Percentiles rank a stretch among this genome's conserved stretches.
Evolutionary conservation across 2,888 invertebrate species (phyloP).

Genomic region (Lomographa bimaculata): DNA sequence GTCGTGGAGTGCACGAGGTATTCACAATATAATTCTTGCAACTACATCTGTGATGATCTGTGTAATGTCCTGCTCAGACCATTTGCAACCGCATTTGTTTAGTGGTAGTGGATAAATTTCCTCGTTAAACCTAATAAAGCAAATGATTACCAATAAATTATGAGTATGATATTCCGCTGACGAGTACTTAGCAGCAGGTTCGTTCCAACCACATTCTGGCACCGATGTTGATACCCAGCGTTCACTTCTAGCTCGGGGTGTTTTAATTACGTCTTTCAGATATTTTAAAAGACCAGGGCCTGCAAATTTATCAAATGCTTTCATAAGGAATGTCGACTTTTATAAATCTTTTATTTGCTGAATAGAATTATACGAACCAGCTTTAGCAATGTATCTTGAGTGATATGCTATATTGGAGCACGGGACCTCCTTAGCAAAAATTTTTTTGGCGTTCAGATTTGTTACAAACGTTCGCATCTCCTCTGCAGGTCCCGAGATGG

Average conservation of each 20-base stretch:
- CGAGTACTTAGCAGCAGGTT: slow-evolving; percentile 66
- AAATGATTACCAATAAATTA: slow-evolving; percentile 87
- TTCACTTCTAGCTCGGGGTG: slow-evolving; percentile 84
- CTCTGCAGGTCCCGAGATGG: slow-evolving; percentile 88
- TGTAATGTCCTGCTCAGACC: no score
- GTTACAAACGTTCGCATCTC: slow-evolving; percentile 81
- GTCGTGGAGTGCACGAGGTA: no score
- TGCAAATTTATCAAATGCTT: slow-evolving; percentile 9
- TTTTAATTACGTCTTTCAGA: slow-evolving; percentile 81
- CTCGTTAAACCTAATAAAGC: no score
- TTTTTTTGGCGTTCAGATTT: slow-evolving; percentile 46
- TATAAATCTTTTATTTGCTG: no score
- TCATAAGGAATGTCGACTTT: background rate
- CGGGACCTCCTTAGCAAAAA: slow-evolving; percentile 53
- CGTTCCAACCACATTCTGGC: slow-evolving; percentile 84
- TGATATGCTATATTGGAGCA: slow-evolving; percentile 94
- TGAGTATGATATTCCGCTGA: slow-evolving; percentile 93
- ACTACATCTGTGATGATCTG: no score
- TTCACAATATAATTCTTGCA: no score
- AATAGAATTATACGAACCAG: slow-evolving; percentile 50
- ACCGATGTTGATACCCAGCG: slow-evolving; percentile 93
- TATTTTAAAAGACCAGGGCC: slow-evolving; percentile 81
- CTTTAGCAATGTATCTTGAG: slow-evolving; percentile 88
- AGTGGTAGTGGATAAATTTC: no score
- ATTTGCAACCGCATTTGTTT: no score